Evolutionary conservation across 2,797 vertebrate species (phyloP).

Genomic region (Gastrophryne carolinensis): DNA sequence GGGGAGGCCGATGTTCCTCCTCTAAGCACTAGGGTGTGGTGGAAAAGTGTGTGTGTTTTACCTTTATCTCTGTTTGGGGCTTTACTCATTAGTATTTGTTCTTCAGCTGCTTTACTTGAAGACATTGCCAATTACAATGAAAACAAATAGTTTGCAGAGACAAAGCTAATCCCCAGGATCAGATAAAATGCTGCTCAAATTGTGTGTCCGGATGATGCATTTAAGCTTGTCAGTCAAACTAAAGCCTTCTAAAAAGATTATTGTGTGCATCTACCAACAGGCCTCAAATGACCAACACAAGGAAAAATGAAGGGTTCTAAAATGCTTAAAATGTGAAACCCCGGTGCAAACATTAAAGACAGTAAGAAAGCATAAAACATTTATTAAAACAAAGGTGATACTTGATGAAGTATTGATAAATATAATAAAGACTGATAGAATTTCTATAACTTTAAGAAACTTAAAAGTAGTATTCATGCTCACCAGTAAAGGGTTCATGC

Average conservation of each 20-base stretch:
- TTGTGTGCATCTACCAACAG: not conserved
- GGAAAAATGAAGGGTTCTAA: too few species aligned
- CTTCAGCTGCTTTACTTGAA: not conserved
- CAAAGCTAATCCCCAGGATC: not conserved
- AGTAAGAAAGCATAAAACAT: not conserved
- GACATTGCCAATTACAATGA: not conserved
- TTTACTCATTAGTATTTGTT: not conserved
- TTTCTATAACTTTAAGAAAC: too few species aligned
- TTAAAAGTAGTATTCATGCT: too few species aligned
- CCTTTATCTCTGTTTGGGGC: not conserved
- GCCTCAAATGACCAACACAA: too few species aligned
- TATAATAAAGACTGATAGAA: too few species aligned
- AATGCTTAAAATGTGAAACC: not conserved
- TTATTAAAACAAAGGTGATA: not conserved
- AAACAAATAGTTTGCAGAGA: not conserved
- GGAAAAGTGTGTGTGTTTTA: too few species aligned
- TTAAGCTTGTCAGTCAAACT: not conserved
- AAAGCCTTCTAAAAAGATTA: not conserved
- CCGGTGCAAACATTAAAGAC: not conserved
- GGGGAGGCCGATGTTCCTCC: too few species aligned
- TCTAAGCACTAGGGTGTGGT: too few species aligned
- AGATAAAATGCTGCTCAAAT: not conserved
- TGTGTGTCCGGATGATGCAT: not conserved
- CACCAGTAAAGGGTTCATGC: too few species aligned
- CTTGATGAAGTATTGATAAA: not conserved